Conservation (phyloP, 2,888 invertebrate genomes). For the Cryptosula pallasiana region DNA sequence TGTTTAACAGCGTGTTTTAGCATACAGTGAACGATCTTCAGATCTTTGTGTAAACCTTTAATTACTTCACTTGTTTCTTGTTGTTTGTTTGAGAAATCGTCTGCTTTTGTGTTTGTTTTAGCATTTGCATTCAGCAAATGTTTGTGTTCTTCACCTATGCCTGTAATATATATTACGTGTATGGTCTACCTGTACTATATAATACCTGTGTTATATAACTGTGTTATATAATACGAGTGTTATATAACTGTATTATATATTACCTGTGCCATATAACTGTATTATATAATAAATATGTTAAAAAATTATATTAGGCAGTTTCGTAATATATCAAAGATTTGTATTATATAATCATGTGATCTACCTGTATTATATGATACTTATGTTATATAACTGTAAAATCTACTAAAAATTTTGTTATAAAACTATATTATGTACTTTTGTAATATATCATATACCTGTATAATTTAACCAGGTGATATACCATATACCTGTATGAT, state of each 20-base stretch:
- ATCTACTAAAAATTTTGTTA: too few relatives aligned
- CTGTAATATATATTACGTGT: too few relatives aligned
- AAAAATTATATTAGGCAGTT: neutral
- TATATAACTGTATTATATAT: neutral
- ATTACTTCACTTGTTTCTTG: neutral
- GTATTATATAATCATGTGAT: too few relatives aligned
- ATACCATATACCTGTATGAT: too few relatives aligned
- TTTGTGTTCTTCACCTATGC: slow-evolving; percentile 3
- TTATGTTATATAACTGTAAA: too few relatives aligned
- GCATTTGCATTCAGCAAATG: neutral
- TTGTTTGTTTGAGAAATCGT: neutral
- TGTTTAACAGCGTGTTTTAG: neutral
- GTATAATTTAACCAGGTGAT: too few relatives aligned
- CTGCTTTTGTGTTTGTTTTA: neutral
- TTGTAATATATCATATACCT: too few relatives aligned
- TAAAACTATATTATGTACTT: too few relatives aligned
- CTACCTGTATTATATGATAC: too few relatives aligned
- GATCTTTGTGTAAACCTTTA: slow-evolving; percentile 7
- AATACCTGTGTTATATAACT: neutral
- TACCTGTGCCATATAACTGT: neutral
- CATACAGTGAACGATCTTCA: slow-evolving; percentile 12
- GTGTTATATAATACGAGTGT: neutral
- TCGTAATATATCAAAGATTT: too few relatives aligned
- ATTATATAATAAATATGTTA: neutral
- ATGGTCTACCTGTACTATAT: neutral